phyloP scores from a whole-genome alignment of 2,113 vertebrate species.

The Aix galericulata region DNA sequence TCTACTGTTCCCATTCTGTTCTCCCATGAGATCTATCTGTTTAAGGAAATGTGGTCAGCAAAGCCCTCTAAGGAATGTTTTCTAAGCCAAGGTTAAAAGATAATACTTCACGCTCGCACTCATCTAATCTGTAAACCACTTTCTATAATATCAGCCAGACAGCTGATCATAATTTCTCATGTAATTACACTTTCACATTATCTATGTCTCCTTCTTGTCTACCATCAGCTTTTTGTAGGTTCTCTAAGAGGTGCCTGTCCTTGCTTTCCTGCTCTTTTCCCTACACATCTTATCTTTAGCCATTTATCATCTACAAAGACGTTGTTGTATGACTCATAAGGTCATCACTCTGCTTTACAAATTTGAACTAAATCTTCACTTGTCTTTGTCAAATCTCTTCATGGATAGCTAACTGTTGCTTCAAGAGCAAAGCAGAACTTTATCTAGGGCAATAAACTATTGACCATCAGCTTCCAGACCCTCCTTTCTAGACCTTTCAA shows the following conservation, averaged over 20 bases:
- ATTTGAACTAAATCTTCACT: background rate
- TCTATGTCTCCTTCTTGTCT: background rate
- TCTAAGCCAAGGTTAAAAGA: conserved; percentile 9
- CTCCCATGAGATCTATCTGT: background rate
- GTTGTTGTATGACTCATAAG: background rate
- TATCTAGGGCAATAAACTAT: background rate
- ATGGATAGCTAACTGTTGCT: background rate
- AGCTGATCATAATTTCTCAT: background rate
- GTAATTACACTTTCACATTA: conserved; percentile 23
- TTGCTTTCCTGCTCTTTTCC: background rate
- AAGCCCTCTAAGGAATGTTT: background rate
- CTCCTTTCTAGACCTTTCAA: background rate
- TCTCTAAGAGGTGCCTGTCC: background rate
- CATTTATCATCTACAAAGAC: background rate
- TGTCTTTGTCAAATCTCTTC: background rate
- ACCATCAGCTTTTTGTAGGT: background rate
- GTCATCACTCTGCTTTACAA: background rate
- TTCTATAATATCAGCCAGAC: background rate
- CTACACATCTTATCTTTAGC: background rate
- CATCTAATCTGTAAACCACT: background rate
- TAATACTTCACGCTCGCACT: background rate
- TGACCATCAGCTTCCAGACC: background rate
- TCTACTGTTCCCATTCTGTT: background rate
- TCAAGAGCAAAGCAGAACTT: background rate
- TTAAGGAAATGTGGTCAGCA: background rate